Conservation (phyloP, 2,888 invertebrate species). For the Spodoptera littoralis region DNA sequence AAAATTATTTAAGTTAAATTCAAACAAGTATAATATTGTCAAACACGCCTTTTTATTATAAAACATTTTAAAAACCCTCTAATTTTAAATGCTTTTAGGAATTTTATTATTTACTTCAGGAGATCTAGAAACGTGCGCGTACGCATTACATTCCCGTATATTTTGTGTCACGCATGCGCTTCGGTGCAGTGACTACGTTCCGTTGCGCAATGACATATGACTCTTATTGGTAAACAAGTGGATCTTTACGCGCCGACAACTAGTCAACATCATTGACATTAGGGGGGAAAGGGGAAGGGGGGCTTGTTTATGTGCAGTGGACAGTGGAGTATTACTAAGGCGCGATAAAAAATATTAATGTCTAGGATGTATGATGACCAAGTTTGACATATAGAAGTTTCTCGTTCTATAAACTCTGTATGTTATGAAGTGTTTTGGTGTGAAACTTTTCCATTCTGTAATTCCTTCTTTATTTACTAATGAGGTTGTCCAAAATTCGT, state of each 20-base stretch:
- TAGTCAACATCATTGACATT: constrained; percentile 37
- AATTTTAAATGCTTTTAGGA: too few relatives aligned
- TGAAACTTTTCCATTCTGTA: neutral
- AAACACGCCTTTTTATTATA: too few relatives aligned
- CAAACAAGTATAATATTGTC: too few relatives aligned
- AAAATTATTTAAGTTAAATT: too few relatives aligned
- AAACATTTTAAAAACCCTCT: too few relatives aligned
- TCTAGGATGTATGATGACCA: too few relatives aligned
- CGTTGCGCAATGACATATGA: constrained; percentile 55
- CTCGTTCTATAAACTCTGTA: too few relatives aligned
- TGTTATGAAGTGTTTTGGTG: too few relatives aligned
- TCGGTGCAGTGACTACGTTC: constrained; percentile 57
- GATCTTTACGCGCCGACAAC: constrained; percentile 43
- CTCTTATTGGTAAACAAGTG: constrained; percentile 58
- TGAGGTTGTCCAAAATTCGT: neutral
- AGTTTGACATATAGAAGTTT: too few relatives aligned
- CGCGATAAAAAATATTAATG: constrained; percentile 1
- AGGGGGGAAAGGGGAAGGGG: constrained; percentile 4
- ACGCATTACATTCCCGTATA: constrained; percentile 41
- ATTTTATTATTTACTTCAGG: too few relatives aligned
- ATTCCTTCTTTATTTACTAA: neutral
- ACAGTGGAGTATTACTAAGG: constrained; percentile 9
- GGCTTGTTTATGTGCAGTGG: constrained; percentile 15
- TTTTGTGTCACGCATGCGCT: constrained; percentile 39
- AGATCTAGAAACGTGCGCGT: constrained; percentile 10